phyloP scores from a whole-genome alignment of 2,113 vertebrate species.

The Empidonax alnorum region DNA sequence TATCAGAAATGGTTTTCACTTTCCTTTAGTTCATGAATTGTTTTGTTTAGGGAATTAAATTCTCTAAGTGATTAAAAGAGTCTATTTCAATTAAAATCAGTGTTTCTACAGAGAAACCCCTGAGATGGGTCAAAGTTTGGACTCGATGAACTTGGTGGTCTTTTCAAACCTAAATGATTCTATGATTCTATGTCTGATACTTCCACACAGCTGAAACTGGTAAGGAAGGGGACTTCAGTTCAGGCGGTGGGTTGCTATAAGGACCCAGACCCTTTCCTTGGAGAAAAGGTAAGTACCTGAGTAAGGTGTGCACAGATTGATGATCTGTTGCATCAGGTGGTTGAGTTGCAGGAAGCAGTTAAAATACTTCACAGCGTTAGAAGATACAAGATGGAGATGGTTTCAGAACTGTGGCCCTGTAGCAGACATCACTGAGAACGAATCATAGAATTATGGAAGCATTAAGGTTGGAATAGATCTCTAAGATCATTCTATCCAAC shows the following conservation, averaged over 20 bases:
- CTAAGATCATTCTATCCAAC: background rate
- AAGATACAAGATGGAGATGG: background rate
- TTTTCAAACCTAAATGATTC: background rate
- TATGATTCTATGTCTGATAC: background rate
- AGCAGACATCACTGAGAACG: background rate
- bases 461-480: background rate
- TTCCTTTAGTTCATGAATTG: conserved; percentile 1
- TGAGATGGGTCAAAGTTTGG: background rate
- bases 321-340: background rate
- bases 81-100: background rate
- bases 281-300: background rate
- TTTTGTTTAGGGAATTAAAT: background rate
- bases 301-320: background rate
- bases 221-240: background rate
- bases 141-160: background rate
- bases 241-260: background rate
- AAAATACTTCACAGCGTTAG: background rate
- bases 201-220: background rate
- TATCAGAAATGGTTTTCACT: conserved; percentile 20
- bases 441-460: background rate
- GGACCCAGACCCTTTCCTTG: background rate
- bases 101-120: background rate
- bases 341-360: background rate
- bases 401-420: background rate
- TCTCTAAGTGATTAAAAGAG: background rate